Evolutionary conservation across 2,797 vertebrate species (phyloP), one percentile per base, ranked within the genome.

Genomic region (Thripadectes ignobilis): DNA sequence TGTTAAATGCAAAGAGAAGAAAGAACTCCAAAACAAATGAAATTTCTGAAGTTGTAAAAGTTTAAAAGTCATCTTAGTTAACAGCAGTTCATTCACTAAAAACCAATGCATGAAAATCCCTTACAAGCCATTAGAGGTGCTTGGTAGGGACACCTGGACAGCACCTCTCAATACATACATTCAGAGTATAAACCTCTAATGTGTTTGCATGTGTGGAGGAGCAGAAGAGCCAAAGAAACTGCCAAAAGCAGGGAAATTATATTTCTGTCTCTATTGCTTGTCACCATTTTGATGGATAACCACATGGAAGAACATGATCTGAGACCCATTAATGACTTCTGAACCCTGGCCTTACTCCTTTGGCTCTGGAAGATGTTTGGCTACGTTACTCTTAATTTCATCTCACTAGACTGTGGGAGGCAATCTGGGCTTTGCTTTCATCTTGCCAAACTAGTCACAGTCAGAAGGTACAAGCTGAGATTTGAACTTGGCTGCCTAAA

Each of bases 401-500:
- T 88, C 18, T 83, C 3, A 10, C 24, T 54, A 51, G 73, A 68
- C 38, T 78, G 12, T 74, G 65, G 43, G 62, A 94, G 46, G 18
- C 12, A 14, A 27, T 81, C 58, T 82, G 81, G 61, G 20, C 58
- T 88, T 88, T 2, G 1, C 43, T 74, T 92, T 90, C n/a, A 29
- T 84, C 38, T 57, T 86, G 82, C 46, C 76, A 72, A 32, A 43
- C 32, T 77, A 29, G 27, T 85, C 46, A 51, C n/a, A 65, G 72
- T 68, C 55, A 91, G 68, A 66, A 51, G 27, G 78, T 92, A 30
- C 45, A 82, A 79, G 41, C 61, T 58, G 58, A 89, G 23, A 39
- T 92, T 83, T 86, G 43, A 62, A 55, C 36, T 94, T 93, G 88
- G 38, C 76, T 93, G 58, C 14, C 61, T 83, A 62, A 83, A 22